A percentile compares a stretch with the other conserved stretches of the same genome.
Conservation (phyloP, 2,888 invertebrate species). For the Eristalis pertinax region DNA sequence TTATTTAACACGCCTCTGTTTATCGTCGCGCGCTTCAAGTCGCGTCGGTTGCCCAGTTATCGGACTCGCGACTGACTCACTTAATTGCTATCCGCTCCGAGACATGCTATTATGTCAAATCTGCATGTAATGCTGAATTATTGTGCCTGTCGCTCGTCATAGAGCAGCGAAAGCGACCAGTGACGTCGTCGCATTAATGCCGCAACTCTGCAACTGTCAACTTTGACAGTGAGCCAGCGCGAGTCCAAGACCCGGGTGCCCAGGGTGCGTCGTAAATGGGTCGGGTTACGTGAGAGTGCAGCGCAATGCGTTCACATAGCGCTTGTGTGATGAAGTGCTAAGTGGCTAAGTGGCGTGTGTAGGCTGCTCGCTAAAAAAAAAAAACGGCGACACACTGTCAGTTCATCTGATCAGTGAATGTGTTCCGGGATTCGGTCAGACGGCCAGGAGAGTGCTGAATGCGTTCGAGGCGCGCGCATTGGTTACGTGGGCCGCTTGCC, state of each 20-base stretch:
- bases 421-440: conserved; percentile 17
- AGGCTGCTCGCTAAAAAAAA: background rate
- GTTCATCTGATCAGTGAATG: background rate
- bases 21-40: background rate
- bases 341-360: background rate
- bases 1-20: conserved; percentile 26
- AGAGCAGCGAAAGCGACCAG: conserved; percentile 36
- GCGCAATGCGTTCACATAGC: background rate
- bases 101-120: conserved; percentile 56
- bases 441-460: no score
- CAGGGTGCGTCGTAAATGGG: conserved; percentile 24
- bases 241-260: background rate
- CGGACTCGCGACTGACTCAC: conserved; percentile 30
- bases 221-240: conserved; percentile 5
- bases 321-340: background rate
- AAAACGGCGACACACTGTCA: no score
- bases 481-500: background rate
- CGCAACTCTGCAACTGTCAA: conserved; percentile 12
- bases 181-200: background rate
- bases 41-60: background rate
- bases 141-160: conserved; percentile 19
- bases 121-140: conserved; percentile 35
- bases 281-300: conserved; percentile 37
- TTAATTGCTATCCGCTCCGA: conserved; percentile 35
- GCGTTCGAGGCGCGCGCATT: background rate